Evolutionary conservation across 2,113 vertebrate genomes (phyloP), one percentile per base, ranked within the genome.

Genomic region (Romanogobio albipinnatus): DNA sequence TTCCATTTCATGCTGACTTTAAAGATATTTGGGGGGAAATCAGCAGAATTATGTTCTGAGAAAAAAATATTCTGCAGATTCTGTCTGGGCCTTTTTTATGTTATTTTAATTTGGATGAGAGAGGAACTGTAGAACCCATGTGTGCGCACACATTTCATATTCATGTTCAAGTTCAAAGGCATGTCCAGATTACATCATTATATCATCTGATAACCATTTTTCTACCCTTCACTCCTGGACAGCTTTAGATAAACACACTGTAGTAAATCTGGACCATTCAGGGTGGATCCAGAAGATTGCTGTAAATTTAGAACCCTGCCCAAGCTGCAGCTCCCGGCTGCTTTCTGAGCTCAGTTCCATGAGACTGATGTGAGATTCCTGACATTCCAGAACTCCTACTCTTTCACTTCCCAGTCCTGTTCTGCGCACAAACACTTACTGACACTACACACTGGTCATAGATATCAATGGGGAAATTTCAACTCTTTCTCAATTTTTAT

Each of bases 301-400:
- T 33, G 29, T 82, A 82, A 82, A 71, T 82, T 33, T 82, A 36
- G 43, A 59, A n/a, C 33, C 66, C 15, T n/a, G 3, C 51, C 29
- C 51, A 56, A 17, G 45, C 47, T 56, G 29, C 49, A 47, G 4
- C 51, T 56, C 51, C 51, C 26, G 43, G 59, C 45, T 56, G 33
- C 62, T 75, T 82, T 75, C 83, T 9, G 14, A 33, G 6, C 33
- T 26, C 56, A 24, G 14, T 33, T 53, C 43, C 66, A 49, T 39
- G 6, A 45, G 36, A 45, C 68, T 13, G 49, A 58, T 71, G 76
- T 59, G 53, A 47, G 33, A 66, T 84, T 81, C 58, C 84, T 81
- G n/a, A 81, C 84, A 81, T 75, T 81, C 84, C 76, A 47, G 49
- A 79, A 64, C 64, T 81, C 47, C 47, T 49, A 71, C 80, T 82